Percentiles rank a stretch among this genome's conserved stretches.
Conservation (phyloP, 1,140 invertebrate species). For the Ptiloglossa arizonensis region DNA sequence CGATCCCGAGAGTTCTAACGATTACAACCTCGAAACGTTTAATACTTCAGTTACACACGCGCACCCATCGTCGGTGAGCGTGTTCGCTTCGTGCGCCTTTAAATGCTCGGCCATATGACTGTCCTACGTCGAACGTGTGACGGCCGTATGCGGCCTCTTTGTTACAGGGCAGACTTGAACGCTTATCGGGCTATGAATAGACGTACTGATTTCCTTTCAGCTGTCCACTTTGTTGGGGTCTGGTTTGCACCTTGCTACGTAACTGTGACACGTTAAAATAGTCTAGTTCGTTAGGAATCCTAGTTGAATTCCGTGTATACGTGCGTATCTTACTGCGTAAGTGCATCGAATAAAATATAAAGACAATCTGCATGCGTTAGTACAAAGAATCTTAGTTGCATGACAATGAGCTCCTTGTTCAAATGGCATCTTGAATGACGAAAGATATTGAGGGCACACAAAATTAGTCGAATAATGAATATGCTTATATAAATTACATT, state of each 20-base stretch:
- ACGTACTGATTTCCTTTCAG: constrained; percentile 72
- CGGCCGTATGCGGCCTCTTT: constrained; percentile 57
- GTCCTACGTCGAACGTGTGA: constrained; percentile 36
- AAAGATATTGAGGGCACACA: not conserved
- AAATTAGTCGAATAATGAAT: not conserved
- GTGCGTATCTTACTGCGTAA: not conserved
- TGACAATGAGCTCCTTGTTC: not conserved
- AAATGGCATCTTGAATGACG: not conserved
- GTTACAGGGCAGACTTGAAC: constrained; percentile 60
- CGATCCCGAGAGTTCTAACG: not conserved
- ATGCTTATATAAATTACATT: no score
- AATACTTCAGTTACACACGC: constrained; percentile 14
- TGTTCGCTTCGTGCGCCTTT: constrained; percentile 47
- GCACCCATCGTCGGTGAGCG: constrained; percentile 13
- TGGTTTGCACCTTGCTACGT: constrained; percentile 40
- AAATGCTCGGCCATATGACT: constrained; percentile 49
- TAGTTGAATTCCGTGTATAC: not conserved
- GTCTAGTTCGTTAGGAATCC: not conserved
- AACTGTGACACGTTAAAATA: constrained; percentile 19
- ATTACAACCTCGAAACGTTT: constrained; percentile 46
- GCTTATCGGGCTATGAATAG: constrained; percentile 74
- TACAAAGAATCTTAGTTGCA: not conserved
- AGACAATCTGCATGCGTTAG: not conserved
- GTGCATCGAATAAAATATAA: constrained; percentile 1
- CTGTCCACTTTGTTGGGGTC: constrained; percentile 42